phyloP scores from a whole-genome alignment of 1,140 invertebrate species.

The Maconellicoccus hirsutus region DNA sequence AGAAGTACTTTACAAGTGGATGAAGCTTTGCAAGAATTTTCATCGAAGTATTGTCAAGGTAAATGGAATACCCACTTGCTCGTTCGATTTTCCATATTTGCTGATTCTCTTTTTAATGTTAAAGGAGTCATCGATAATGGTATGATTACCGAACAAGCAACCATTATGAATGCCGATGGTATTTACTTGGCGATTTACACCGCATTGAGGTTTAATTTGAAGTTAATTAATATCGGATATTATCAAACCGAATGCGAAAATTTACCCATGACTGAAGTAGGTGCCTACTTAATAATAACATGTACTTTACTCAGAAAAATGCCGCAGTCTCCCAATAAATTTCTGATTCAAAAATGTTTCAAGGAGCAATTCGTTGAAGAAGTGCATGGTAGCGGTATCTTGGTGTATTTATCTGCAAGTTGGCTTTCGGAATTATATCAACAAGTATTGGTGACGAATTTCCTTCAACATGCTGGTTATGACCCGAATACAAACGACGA shows the following conservation, averaged over 20 bases:
- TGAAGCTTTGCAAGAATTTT: constrained; percentile 78
- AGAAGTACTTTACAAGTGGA: constrained; percentile 69
- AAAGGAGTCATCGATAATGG: constrained; percentile 19
- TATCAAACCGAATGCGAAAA: constrained; percentile 49
- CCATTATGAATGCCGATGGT: constrained; percentile 88
- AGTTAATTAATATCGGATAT: constrained; percentile 61
- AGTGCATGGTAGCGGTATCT: constrained; percentile 75
- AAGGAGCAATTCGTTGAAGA: constrained; percentile 81
- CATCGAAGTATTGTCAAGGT: constrained; percentile 55
- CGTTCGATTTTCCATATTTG: no score
- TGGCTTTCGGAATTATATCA: constrained; percentile 88
- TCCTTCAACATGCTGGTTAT: constrained; percentile 57
- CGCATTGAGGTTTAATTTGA: constrained; percentile 67
- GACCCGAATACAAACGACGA: constrained; percentile 40
- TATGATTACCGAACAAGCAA: constrained; percentile 40
- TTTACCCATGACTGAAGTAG: constrained; percentile 49
- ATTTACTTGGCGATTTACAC: constrained; percentile 84
- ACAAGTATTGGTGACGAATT: constrained; percentile 60
- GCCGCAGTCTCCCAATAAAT: no score
- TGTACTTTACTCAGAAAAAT: no score
- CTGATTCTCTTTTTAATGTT: background rate
- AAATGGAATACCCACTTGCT: no score
- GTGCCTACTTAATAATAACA: no score
- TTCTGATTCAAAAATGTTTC: no score
- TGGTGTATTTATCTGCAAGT: constrained; percentile 79